These are phyloP conservation scores for Platycnemis pennipes DNA, from an alignment of 2,888 invertebrate species.

Conservation along the genomic window DNA sequence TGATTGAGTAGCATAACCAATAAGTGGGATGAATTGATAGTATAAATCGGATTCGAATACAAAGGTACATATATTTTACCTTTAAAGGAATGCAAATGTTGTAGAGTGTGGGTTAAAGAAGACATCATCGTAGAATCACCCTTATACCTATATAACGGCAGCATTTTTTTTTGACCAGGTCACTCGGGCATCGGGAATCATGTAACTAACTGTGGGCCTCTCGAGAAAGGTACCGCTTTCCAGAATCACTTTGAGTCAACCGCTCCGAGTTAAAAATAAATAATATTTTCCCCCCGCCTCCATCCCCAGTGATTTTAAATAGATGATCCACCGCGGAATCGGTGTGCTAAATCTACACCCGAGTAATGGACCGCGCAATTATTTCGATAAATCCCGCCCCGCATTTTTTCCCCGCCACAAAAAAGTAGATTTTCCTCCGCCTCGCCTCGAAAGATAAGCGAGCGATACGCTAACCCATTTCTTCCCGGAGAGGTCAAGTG, in stretches of 20 bases:
- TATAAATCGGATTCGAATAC: too few species aligned
- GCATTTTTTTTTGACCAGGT: background rate
- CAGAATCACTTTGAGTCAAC: background rate
- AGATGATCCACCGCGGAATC: conserved; percentile 17
- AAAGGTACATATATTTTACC: too few species aligned
- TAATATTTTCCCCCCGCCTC: background rate
- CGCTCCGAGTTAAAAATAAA: background rate
- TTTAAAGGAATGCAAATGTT: too few species aligned
- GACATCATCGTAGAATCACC: too few species aligned
- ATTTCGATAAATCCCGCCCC: background rate
- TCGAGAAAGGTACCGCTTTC: background rate
- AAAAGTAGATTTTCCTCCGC: conserved; percentile 5
- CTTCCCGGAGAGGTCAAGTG: background rate
- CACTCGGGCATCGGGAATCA: background rate
- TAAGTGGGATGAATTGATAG: too few species aligned
- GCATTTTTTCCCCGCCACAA: background rate
- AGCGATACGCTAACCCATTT: conserved; percentile 6
- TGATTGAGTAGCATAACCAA: too few species aligned
- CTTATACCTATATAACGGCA: too few species aligned
- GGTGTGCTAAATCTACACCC: conserved; percentile 6
- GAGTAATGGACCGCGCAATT: conserved; percentile 22
- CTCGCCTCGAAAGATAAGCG: background rate
- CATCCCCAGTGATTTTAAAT: background rate
- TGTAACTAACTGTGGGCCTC: background rate
- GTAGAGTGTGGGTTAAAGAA: too few species aligned